These are phyloP conservation scores for Cabera pusaria DNA, from an alignment of 2,888 invertebrate species.

Conservation along the genomic window DNA sequence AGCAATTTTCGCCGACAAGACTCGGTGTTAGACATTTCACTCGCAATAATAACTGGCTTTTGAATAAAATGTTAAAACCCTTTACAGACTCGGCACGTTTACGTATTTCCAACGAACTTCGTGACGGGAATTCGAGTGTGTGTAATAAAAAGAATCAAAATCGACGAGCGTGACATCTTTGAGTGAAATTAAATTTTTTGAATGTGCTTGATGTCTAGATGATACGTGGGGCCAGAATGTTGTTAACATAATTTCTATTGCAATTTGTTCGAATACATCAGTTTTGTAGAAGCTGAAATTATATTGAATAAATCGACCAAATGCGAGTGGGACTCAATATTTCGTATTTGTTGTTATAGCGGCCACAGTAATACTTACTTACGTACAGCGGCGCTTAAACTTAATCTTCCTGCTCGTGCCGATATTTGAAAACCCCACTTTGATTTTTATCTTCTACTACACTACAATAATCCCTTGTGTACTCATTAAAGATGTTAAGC, in stretches of 20 bases:
- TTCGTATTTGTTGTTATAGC: too few relatives aligned
- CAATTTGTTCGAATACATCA: too few relatives aligned
- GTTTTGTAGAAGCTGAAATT: neutral
- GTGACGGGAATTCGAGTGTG: constrained; percentile 26
- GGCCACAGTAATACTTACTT: too few relatives aligned
- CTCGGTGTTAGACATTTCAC: constrained; percentile 23
- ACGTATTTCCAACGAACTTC: constrained; percentile 27
- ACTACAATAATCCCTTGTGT: too few relatives aligned
- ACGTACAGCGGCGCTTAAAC: too few relatives aligned
- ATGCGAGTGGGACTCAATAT: too few relatives aligned
- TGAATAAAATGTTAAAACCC: constrained; percentile 25
- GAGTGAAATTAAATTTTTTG: constrained; percentile 14
- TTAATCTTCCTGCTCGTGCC: too few relatives aligned
- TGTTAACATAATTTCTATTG: too few relatives aligned
- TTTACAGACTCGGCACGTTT: constrained; percentile 25
- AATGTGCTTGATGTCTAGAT: neutral
- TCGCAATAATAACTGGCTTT: constrained; percentile 25
- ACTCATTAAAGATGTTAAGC: too few relatives aligned
- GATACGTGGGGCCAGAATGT: too few relatives aligned
- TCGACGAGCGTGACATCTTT: constrained; percentile 9
- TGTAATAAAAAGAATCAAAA: constrained; percentile 27
- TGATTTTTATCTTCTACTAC: too few relatives aligned
- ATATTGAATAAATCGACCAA: neutral
- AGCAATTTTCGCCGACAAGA: constrained; percentile 20
- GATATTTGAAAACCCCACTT: too few relatives aligned